These are phyloP conservation scores for Eulemur macaco DNA, from an alignment of 2,113 vertebrate genomes.

Conservation along the genomic window DNA sequence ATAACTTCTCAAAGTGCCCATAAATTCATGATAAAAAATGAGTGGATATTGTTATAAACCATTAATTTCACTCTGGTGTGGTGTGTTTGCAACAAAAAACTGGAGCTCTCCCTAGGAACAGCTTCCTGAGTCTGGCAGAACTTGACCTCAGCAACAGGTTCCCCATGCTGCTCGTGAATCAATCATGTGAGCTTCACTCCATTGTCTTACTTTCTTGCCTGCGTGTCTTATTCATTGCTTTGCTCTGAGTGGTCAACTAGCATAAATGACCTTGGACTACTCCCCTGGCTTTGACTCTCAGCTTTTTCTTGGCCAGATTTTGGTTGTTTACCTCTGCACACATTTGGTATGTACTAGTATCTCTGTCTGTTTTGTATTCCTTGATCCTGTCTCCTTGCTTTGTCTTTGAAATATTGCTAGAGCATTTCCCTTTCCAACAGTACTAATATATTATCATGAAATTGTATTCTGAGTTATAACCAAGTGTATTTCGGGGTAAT, in stretches of 20 bases:
- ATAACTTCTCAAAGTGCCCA: not conserved
- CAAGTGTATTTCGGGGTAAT: constrained; percentile 35
- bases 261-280: not conserved
- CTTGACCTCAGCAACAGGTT: not conserved
- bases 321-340: not conserved
- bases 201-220: not conserved
- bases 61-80: not conserved
- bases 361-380: not conserved
- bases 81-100: not conserved
- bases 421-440: not conserved
- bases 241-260: not conserved
- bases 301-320: not conserved
- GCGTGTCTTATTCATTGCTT: not conserved
- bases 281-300: not conserved
- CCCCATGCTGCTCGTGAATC: not conserved
- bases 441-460: not conserved
- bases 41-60: not conserved
- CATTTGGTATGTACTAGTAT: not conserved
- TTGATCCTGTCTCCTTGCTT: not conserved
- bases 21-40: not conserved
- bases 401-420: not conserved
- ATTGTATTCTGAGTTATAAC: constrained; percentile 33
- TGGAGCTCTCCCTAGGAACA: not conserved
- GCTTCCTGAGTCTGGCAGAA: not conserved
- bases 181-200: not conserved